A percentile compares a stretch with the other conserved stretches of the same genome.
Conservation (phyloP, 2,113 vertebrate genomes). For the Lamprotornis superbus region DNA sequence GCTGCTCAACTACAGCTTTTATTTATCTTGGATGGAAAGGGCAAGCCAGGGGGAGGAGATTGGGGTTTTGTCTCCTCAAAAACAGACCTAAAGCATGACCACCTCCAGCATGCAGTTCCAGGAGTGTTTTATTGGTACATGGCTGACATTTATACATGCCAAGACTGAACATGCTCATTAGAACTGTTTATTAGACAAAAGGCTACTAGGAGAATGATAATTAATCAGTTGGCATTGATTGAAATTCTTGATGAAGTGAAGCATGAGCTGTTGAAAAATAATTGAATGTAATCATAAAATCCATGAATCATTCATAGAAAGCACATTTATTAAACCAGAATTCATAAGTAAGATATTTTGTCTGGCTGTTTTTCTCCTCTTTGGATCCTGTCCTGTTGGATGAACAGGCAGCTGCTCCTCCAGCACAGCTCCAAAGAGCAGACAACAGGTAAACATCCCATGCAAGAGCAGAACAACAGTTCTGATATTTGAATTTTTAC, state of each 20-base stretch:
- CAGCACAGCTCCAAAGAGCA: conserved; percentile 37
- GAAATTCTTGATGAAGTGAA: conserved; percentile 75
- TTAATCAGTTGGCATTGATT: conserved; percentile 73
- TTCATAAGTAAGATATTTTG: conserved; percentile 71
- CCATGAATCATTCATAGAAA: conserved; percentile 74
- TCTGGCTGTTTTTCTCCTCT: conserved; percentile 50
- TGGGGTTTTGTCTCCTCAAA: neutral
- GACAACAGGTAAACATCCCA: conserved; percentile 30
- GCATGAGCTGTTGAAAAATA: conserved; percentile 73
- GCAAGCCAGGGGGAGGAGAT: neutral
- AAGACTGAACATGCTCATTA: conserved; percentile 51
- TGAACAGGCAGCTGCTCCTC: conserved; percentile 61
- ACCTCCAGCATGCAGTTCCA: neutral
- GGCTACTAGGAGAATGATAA: conserved; percentile 63
- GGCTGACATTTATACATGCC: conserved; percentile 54
- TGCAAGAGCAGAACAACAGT: neutral
- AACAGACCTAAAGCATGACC: neutral
- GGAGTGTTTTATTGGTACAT: conserved; percentile 24
- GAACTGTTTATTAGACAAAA: conserved; percentile 74
- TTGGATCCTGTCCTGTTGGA: conserved; percentile 38
- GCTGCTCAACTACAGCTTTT: neutral
- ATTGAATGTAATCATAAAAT: conserved; percentile 74
- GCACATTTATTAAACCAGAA: conserved; percentile 71
- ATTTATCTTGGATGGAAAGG: neutral
- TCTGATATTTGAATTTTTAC: neutral